Evolutionary conservation across 2,888 invertebrate genomes (phyloP).

Genomic region (Pimpla rufipes): DNA sequence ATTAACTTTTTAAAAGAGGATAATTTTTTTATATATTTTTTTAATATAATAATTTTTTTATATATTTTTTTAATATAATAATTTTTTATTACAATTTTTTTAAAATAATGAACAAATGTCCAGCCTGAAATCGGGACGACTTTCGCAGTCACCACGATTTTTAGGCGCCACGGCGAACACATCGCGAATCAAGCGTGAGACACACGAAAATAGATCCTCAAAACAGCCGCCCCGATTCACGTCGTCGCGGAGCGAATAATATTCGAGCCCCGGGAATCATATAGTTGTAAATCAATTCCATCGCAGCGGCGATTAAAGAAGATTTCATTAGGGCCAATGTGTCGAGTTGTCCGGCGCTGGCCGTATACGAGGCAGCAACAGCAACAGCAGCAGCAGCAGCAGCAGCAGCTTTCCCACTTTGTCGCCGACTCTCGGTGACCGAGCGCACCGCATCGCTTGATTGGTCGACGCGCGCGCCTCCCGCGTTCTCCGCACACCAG

Average conservation of each 20-base stretch:
- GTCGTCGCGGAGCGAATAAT: constrained; percentile 13
- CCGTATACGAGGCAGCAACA: constrained; percentile 15
- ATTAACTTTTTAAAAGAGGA: too few species aligned
- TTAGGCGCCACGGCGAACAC: too few species aligned
- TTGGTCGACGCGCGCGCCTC: constrained; percentile 62
- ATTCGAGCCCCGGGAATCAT: constrained; percentile 47
- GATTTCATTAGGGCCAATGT: constrained; percentile 83
- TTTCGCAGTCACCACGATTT: too few species aligned
- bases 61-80: too few species aligned
- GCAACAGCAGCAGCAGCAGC: constrained; percentile 14
- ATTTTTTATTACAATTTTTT: too few species aligned
- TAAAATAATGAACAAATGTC: too few species aligned
- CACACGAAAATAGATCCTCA: too few species aligned
- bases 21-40: too few species aligned
- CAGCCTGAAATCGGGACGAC: too few species aligned
- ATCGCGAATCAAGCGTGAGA: too few species aligned
- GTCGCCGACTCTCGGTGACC: constrained; percentile 61
- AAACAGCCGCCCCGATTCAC: too few species aligned
- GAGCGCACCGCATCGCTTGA: constrained; percentile 51
- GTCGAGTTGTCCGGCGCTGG: constrained; percentile 75
- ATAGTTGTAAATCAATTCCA: constrained; percentile 73
- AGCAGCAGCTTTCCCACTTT: constrained; percentile 56
- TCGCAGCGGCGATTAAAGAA: constrained; percentile 80
- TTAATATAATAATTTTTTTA: too few species aligned
- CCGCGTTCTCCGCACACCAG: constrained; percentile 49